phyloP scores from a whole-genome alignment of 2,797 vertebrate species.

The Champsocephalus esox region DNA sequence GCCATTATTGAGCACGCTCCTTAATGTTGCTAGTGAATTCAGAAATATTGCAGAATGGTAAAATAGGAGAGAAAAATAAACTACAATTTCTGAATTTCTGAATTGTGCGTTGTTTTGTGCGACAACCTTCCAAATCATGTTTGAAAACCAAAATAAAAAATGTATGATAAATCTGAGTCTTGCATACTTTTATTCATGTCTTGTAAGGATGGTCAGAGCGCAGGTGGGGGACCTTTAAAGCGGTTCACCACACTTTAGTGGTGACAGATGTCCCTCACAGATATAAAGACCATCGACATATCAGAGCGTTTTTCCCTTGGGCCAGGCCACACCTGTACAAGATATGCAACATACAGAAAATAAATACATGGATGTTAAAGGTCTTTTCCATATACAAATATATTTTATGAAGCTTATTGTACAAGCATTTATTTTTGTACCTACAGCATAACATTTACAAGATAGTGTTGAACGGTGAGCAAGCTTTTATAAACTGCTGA shows the following conservation, averaged over 20 bases:
- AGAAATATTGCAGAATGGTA: too few relatives aligned
- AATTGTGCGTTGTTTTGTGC: slow-evolving; percentile 1
- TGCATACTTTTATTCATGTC: slow-evolving; percentile 85
- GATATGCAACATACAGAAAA: slow-evolving; percentile 87
- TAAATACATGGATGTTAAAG: slow-evolving; percentile 92
- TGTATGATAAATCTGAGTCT: slow-evolving; percentile 36
- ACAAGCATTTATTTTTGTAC: slow-evolving; percentile 86
- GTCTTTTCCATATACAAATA: slow-evolving; percentile 93
- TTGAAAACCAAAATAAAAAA: slow-evolving; percentile 1
- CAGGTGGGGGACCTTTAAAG: slow-evolving; percentile 56
- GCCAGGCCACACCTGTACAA: slow-evolving; percentile 66
- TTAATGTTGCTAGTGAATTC: not conserved
- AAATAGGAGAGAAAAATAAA: too few relatives aligned
- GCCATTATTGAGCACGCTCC: not conserved
- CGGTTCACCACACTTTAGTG: slow-evolving; percentile 66
- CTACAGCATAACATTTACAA: slow-evolving; percentile 84
- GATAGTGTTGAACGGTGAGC: slow-evolving; percentile 66
- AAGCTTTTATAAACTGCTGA: slow-evolving; percentile 56
- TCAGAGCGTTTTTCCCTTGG: slow-evolving; percentile 27
- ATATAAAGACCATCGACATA: slow-evolving; percentile 29
- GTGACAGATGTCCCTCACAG: slow-evolving; percentile 71
- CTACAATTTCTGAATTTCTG: too few relatives aligned
- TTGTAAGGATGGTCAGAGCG: slow-evolving; percentile 63
- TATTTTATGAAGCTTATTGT: slow-evolving; percentile 88
- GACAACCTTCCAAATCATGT: not conserved